These are phyloP conservation scores for Spilosoma lubricipeda DNA, from an alignment of 2,888 invertebrate genomes.

Conservation along the genomic window DNA sequence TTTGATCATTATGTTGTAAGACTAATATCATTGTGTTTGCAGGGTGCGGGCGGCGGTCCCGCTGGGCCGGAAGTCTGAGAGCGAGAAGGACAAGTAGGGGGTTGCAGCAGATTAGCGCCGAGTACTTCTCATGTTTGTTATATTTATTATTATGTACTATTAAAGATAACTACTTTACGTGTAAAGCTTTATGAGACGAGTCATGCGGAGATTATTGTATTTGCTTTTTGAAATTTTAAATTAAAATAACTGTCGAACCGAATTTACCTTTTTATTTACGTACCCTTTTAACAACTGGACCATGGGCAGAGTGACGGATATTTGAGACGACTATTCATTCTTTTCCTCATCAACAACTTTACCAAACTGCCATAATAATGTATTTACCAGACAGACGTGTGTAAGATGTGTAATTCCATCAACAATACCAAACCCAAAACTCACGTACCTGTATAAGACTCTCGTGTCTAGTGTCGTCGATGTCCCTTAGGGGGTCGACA, in stretches of 20 bases:
- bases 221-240: conserved; percentile 87
- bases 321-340: no score
- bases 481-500: no score
- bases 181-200: conserved; percentile 86
- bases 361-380: no score
- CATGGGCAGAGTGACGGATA: not conserved
- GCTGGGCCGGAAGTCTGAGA: conserved; percentile 94
- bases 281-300: no score
- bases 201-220: conserved; percentile 85
- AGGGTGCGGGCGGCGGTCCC: conserved; percentile 96
- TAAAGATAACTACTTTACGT: conserved; percentile 82
- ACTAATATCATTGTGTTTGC: conserved; percentile 49
- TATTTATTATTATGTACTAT: conserved; percentile 83
- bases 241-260: conserved; percentile 84
- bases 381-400: no score
- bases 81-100: conserved; percentile 93
- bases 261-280: conserved; percentile 54
- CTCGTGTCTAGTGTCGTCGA: no score
- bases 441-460: no score
- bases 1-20: not conserved
- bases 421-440: no score
- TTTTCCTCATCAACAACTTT: no score
- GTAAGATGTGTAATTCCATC: no score
- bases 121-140: conserved; percentile 81
- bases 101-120: conserved; percentile 66